Percentiles rank a stretch among this genome's conserved stretches.
Conservation (phyloP, 2,113 vertebrate species). For the Urocitellus parryii region DNA sequence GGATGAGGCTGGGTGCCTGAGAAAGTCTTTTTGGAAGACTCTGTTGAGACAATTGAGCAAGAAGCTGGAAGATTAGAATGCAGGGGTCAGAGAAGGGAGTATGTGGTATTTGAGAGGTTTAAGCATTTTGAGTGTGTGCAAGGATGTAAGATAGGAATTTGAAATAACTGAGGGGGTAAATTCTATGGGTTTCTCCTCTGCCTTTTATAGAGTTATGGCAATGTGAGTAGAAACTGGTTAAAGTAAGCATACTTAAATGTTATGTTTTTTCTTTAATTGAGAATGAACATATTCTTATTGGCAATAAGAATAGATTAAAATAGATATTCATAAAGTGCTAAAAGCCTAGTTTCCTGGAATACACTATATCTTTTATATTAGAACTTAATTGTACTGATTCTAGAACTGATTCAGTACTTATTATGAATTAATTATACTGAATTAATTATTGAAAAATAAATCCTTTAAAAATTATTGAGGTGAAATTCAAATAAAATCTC, state of each 20-base stretch:
- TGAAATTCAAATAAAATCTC: not conserved
- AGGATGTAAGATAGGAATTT: not conserved
- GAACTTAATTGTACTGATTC: not conserved
- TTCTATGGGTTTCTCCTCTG: not conserved
- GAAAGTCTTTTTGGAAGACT: slow-evolving; percentile 26
- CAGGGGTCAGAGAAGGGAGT: not conserved
- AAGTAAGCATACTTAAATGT: slow-evolving; percentile 7
- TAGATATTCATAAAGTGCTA: slow-evolving; percentile 20
- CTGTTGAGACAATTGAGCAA: not conserved
- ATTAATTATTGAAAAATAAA: not conserved
- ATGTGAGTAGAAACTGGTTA: not conserved
- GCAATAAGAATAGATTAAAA: not conserved
- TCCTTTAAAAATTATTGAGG: not conserved
- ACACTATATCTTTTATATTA: not conserved
- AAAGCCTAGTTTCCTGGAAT: not conserved
- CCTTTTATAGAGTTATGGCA: not conserved
- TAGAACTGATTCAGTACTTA: not conserved
- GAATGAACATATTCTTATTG: not conserved
- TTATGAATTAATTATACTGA: not conserved
- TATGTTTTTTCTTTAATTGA: slow-evolving; percentile 38
- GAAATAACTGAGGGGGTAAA: not conserved
- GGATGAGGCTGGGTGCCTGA: not conserved
- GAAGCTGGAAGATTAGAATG: not conserved
- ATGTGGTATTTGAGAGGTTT: not conserved
- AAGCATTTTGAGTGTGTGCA: not conserved